phyloP scores from a whole-genome alignment of 2,888 invertebrate species.

The Limenitis camilla region DNA sequence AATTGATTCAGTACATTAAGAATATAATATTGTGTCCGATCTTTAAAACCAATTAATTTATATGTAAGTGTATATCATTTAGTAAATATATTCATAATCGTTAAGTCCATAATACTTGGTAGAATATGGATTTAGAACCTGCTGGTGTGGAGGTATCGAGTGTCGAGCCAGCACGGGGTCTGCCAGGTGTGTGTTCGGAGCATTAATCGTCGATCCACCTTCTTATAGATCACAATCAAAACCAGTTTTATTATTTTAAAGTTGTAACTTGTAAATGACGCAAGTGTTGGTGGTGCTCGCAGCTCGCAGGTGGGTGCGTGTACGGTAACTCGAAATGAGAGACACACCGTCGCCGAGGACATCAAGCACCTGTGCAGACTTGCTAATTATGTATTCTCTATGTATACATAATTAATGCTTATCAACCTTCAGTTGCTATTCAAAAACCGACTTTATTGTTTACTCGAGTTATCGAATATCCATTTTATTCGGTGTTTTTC shows the following conservation, averaged over 20 bases:
- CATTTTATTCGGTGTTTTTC: too few relatives aligned
- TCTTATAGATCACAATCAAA: slow-evolving; percentile 70
- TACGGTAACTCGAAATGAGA: slow-evolving; percentile 45
- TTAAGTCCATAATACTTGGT: slow-evolving; percentile 22
- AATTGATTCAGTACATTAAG: slow-evolving; percentile 11
- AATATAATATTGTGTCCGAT: slow-evolving; percentile 8
- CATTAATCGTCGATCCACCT: slow-evolving; percentile 66
- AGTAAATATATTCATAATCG: slow-evolving; percentile 31
- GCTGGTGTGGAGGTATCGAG: slow-evolving; percentile 29
- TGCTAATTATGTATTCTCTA: slow-evolving; percentile 21
- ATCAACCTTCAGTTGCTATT: slow-evolving; percentile 16
- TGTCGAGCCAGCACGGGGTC: slow-evolving; percentile 56
- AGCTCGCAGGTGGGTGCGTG: slow-evolving; percentile 57
- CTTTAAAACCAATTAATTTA: slow-evolving; percentile 19
- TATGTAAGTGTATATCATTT: slow-evolving; percentile 24
- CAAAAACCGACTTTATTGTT: slow-evolving; percentile 12
- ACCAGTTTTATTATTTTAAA: slow-evolving; percentile 73
- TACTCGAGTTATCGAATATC: neutral
- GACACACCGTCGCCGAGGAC: slow-evolving; percentile 36
- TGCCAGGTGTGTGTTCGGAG: slow-evolving; percentile 60
- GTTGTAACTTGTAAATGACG: slow-evolving; percentile 67
- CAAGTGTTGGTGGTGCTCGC: slow-evolving; percentile 60
- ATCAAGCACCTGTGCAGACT: slow-evolving; percentile 26
- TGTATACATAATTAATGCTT: slow-evolving; percentile 17
- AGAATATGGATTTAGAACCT: slow-evolving; percentile 24